Conservation (phyloP, 2,797 vertebrate species). For the Poeciliopsis turneri region DNA sequence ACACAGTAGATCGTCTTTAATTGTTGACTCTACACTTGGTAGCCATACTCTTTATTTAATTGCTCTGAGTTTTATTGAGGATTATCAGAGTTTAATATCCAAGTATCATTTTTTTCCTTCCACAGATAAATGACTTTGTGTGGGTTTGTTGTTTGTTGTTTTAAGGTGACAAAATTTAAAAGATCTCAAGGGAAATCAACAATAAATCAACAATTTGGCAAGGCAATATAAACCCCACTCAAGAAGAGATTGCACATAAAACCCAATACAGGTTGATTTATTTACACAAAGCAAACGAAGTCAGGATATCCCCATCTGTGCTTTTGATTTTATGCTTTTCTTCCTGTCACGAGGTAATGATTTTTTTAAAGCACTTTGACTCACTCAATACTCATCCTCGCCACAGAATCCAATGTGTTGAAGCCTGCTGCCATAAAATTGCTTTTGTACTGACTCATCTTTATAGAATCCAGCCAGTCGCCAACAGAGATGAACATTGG, state of each 20-base stretch:
- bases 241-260: background rate
- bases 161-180: background rate
- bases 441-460: conserved; percentile 98
- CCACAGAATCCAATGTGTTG: conserved; percentile 92
- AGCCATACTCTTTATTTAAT: background rate
- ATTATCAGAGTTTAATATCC: background rate
- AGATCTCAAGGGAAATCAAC: background rate
- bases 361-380: conserved; percentile 46
- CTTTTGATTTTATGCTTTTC: background rate
- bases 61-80: background rate
- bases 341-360: conserved; percentile 17
- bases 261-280: background rate
- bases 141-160: background rate
- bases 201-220: background rate
- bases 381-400: conserved; percentile 86
- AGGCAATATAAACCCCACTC: background rate
- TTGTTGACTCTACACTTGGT: background rate
- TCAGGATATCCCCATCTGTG: background rate
- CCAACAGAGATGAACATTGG: conserved; percentile 94
- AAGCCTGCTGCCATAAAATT: conserved; percentile 96
- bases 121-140: background rate
- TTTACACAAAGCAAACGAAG: conserved; percentile 1
- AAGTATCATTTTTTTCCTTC: background rate
- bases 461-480: conserved; percentile 98
- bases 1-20: too few species aligned